Conservation (phyloP, 2,888 invertebrate genomes). For the Eristalinus sepulchralis region DNA sequence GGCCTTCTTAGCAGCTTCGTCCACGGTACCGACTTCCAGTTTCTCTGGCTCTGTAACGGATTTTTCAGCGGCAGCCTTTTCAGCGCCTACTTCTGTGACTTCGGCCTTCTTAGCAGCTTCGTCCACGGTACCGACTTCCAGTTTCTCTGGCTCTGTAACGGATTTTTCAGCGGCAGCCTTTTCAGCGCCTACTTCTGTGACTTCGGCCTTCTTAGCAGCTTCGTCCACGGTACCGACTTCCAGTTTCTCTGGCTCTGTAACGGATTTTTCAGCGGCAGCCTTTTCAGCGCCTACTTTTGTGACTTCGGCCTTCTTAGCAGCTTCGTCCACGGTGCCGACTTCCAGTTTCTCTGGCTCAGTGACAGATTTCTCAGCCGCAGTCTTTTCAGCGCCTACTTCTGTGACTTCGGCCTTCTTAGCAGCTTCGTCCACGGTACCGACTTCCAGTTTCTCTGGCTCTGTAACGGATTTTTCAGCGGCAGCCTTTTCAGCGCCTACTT, state of each 20-base stretch:
- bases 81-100: not conserved
- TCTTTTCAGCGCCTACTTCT: not conserved
- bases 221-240: not conserved
- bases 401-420: not conserved
- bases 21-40: constrained; percentile 72
- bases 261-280: not conserved
- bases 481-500: not conserved
- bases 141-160: not conserved
- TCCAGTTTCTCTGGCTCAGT: constrained; percentile 30
- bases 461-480: not conserved
- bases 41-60: constrained; percentile 12
- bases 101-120: not conserved
- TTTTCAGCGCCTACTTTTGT: not conserved
- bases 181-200: not conserved
- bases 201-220: not conserved
- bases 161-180: not conserved
- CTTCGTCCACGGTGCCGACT: not conserved
- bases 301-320: constrained; percentile 34
- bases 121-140: not conserved
- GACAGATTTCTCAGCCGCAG: not conserved
- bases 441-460: not conserved
- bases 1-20: constrained; percentile 59
- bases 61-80: not conserved
- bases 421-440: not conserved
- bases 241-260: not conserved